Conservation (phyloP, 2,797 vertebrate species). For the Bradypodion pumilum region DNA sequence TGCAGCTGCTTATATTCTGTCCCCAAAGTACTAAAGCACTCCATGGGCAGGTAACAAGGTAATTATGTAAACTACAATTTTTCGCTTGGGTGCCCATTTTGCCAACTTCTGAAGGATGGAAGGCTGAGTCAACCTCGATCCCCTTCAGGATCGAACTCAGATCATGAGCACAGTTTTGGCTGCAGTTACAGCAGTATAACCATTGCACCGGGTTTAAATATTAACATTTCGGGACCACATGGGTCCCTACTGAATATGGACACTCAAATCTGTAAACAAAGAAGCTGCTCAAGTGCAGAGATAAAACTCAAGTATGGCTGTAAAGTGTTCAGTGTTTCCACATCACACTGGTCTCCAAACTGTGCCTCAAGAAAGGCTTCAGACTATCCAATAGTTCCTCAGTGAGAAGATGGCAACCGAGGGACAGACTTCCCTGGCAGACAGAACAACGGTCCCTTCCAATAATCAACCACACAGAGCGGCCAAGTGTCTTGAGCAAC, state of each 20-base stretch:
- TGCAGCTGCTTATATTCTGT: too few species aligned
- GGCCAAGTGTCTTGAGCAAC: neutral
- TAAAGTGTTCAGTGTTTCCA: neutral
- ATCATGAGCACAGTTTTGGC: too few species aligned
- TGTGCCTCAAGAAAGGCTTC: neutral
- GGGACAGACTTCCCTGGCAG: neutral
- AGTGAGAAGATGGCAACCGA: neutral
- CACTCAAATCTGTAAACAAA: constrained; percentile 7
- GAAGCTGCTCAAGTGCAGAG: neutral
- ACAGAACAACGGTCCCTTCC: neutral
- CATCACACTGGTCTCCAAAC: neutral
- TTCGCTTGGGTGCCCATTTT: too few species aligned
- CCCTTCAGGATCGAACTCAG: too few species aligned
- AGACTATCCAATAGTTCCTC: too few species aligned
- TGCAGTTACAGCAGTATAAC: too few species aligned
- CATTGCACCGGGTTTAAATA: neutral
- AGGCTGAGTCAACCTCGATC: too few species aligned
- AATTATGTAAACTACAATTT: too few species aligned
- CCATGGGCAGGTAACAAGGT: too few species aligned
- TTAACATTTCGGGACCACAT: fast-evolving
- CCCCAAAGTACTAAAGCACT: too few species aligned
- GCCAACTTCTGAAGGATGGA: too few species aligned
- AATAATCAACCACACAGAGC: neutral
- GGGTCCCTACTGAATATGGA: neutral
- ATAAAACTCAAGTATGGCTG: neutral